Evolutionary conservation across 23 tunicate genomes (phyloP), one percentile per base, ranked within the genome.

Genomic region (Clavelina lepadiformis): DNA sequence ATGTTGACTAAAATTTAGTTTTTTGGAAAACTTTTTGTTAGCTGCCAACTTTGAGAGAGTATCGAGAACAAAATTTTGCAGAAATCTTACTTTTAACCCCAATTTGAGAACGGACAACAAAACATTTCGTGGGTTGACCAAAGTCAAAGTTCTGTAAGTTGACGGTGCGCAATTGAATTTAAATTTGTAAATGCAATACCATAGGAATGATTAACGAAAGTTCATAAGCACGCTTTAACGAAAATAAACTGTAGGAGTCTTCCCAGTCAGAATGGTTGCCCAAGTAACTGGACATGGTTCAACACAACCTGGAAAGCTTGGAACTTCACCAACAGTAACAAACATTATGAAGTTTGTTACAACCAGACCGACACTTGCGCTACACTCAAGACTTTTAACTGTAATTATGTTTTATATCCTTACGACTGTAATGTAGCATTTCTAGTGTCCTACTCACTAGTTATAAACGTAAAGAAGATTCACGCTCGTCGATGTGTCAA

Each of bases 361-460:
- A 41, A 41, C 49, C 49, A 41, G 49, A 41, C 49, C 49, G 49
- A 41, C 49, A 41, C 49, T 15, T 41, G 49, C 15, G 49, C 49
- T 11, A 41, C 49, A 15, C 49, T 41, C 49, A 41, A 41, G 49
- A 41, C 49, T 15, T 41, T 41, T 15, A 41, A 41, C 49, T 41
- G 49, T 41, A 41, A 41, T 11, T 41, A 11, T n/a, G n/a, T n/a
- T n/a, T n/a, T n/a, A n/a, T n/a, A n/a, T n/a, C n/a, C n/a, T n/a
- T n/a, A n/a, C n/a, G n/a, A n/a, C n/a, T n/a, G n/a, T n/a, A n/a
- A n/a, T n/a, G n/a, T n/a, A n/a, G n/a, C n/a, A n/a, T n/a, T n/a
- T n/a, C n/a, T n/a, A n/a, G n/a, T n/a, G n/a, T n/a, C n/a, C n/a
- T n/a, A n/a, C n/a, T n/a, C n/a, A n/a, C n/a, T n/a, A n/a, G n/a